Base-by-base conservation (phyloP, 1,140 invertebrate genomes). In the Drosophila bifasciata region DNA sequence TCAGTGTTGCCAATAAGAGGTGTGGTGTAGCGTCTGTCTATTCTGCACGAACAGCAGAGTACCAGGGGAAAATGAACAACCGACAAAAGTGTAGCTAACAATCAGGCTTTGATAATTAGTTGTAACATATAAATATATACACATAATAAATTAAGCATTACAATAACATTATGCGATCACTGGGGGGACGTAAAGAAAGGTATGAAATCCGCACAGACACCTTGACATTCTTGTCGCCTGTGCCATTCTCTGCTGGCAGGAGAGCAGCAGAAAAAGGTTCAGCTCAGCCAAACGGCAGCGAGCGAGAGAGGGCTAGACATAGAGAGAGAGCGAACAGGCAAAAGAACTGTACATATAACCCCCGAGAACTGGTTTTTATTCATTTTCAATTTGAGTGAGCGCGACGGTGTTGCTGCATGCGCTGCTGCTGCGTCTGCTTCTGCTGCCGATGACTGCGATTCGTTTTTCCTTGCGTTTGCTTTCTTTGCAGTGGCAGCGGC, bases 281-380 rank as follows among this genome's bases (percentile, higher is more conserved):
- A 21, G n/a, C n/a, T 32, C 28, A 32, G 25, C n/a, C 23, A 55
- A 57, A 44, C 44, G 40, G 21, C 15, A 44, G 62, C 8, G 9
- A 32, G 64, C 8, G n/a, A n/a, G 39, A 21, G 21, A n/a, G 36
- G n/a, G 55, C 9, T 13, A 44, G 17, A 5, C 15, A 64, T 11
- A 19, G 43, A n/a, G 3, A 15, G 19, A 41, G 23, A 48, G 25
- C 5, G 16, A 45, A 52, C 58, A 19, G 41, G 21, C n/a, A 72
- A 83, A 71, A 66, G 46, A 85, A 85, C 76, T 81, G 69, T 78
- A n/a, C n/a, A n/a, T n/a, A 74, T 81, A 71, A 68, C 58, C 58
- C n/a, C n/a, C n/a, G n/a, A 55, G 48, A 86, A 76, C 80, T 59
- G 72, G 80, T 84, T 84, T 72, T 80, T 76, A 72, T 80, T 58